Base-by-base conservation (phyloP, 2,797 vertebrate genomes). In the Ficedula albicollis region DNA sequence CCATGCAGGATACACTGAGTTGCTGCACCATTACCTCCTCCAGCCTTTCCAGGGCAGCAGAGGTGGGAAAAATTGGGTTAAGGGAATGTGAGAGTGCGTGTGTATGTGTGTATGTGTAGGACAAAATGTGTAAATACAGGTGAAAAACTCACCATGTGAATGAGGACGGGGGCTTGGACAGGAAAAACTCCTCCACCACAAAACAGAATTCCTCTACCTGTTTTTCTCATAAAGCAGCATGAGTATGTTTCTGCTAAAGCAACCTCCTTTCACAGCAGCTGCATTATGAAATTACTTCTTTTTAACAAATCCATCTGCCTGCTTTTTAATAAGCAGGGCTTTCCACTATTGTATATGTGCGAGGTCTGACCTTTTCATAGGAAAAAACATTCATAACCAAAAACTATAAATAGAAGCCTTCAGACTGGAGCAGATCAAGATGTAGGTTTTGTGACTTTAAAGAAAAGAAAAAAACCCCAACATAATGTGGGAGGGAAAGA, bases 351-450 rank as follows among this genome's bases (percentile, higher is more conserved):
- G 92, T 95, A 95, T 84, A 92, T 98, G 96, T 97, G 97, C 64
- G 3, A 95, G 95, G 86, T 93, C 96, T 98, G 98, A 98, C 98
- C 98, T 98, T 98, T 98, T 97, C 97, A 95, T 96, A 97, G 97
- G 98, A 98, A 98, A 97, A 97, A 98, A 97, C 96, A 97, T 98
- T 98, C 97, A 98, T 98, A 98, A 98, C 98, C 87, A 84, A 98
- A 98, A 90, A 30, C 98, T 98, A 98, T 97, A 98, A 98, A 98
- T 97, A 98, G 98, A 94, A 97, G 84, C 89, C 84, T 97, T 96
- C 94, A 97, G 96, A 96, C 88, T 89, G 97, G 96, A 98, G 97
- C 89, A 97, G 96, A 98, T 97, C 97, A 97, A 98, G 97, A 98
- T 98, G 96, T 98, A 97, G 97, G 97, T 97, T 98, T 97, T 95